A percentile compares a stretch with the other conserved stretches of the same genome.
phyloP scores from a whole-genome alignment of 35 echinoderm and acorn worm species.

The Antedon bifida region DNA sequence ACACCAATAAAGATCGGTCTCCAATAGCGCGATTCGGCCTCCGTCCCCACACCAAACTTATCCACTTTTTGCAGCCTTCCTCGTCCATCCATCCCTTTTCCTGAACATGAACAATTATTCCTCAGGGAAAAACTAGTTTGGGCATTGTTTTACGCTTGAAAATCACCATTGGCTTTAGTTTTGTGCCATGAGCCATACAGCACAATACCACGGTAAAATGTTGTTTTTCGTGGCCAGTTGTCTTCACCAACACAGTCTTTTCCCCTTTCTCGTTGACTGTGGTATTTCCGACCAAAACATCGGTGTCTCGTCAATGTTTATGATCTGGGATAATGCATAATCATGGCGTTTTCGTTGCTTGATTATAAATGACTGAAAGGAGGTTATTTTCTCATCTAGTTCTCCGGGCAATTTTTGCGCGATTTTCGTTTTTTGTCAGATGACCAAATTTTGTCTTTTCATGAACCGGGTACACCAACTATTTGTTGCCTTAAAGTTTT shows the following conservation, averaged over 20 bases:
- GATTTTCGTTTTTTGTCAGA: not conserved
- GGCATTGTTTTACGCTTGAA: not conserved
- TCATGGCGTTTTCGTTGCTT: not conserved
- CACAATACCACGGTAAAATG: not conserved
- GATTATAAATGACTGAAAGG: not conserved
- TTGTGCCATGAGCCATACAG: not conserved
- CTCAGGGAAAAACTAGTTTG: not conserved
- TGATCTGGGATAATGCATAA: not conserved
- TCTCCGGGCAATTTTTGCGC: not conserved
- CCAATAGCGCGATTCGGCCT: not conserved
- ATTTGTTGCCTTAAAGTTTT: not conserved
- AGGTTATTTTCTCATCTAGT: not conserved
- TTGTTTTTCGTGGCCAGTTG: slow-evolving; percentile 5
- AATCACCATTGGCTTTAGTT: not conserved
- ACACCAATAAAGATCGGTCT: not conserved
- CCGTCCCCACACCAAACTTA: not conserved
- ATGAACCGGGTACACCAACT: not conserved
- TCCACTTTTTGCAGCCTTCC: not conserved
- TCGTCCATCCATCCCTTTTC: slow-evolving; percentile 14
- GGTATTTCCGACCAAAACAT: not conserved
- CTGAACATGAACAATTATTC: not conserved
- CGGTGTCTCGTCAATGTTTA: slow-evolving; percentile 6
- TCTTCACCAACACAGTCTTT: not conserved
- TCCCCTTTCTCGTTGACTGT: not conserved
- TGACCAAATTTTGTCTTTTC: not conserved